A percentile compares a stretch with the other conserved stretches of the same genome.
phyloP scores from a whole-genome alignment of 2,888 invertebrate genomes.

The Aradus depressus region DNA sequence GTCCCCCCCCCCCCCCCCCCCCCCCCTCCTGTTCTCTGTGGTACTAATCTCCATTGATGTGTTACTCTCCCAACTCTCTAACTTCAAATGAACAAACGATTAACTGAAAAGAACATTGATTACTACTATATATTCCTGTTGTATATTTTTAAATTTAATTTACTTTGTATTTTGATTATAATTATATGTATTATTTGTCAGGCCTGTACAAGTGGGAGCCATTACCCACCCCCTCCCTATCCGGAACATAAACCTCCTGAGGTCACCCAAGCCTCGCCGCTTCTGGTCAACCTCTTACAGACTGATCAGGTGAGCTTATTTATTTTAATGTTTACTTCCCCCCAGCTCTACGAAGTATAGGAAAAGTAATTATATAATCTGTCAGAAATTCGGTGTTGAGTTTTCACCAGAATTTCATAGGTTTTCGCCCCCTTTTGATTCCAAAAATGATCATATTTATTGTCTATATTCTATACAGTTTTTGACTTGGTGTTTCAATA shows the following conservation, averaged over 20 bases:
- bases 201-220: conserved; percentile 10
- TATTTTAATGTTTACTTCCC: neutral
- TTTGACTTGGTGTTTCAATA: neutral
- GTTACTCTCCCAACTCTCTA: no score
- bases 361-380: no score
- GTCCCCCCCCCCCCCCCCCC: no score
- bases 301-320: conserved; percentile 46
- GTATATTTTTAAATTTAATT: no score
- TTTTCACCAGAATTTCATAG: neutral
- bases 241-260: conserved; percentile 12
- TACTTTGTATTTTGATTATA: no score
- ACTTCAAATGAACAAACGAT: no score
- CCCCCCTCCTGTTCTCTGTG: no score
- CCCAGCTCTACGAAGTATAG: no score
- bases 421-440: neutral
- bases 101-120: no score
- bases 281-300: conserved; percentile 82
- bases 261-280: conserved; percentile 57
- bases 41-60: no score
- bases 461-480: neutral
- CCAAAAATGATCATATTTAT: neutral
- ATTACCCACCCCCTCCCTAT: conserved; percentile 20
- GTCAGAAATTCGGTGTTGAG: neutral
- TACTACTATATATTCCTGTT: no score
- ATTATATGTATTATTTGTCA: no score